Percentiles rank a stretch among this genome's conserved stretches.
Conservation (phyloP, 2,797 vertebrate species). For the Rhinella marina region DNA sequence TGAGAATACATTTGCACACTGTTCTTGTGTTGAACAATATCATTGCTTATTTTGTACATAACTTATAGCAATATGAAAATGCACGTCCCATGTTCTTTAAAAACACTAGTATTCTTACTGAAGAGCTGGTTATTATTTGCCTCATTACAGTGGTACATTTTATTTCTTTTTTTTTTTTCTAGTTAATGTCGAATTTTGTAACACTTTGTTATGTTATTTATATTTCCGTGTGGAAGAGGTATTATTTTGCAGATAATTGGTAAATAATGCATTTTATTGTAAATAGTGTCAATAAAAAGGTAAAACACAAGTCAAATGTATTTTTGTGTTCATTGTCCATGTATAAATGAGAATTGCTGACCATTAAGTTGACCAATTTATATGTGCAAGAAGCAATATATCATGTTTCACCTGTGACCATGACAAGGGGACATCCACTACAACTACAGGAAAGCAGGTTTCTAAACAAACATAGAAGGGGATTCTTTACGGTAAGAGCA, state of each 20-base stretch:
- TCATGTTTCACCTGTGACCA: too few species aligned
- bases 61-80: conserved; percentile 32
- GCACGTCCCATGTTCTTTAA: conserved; percentile 28
- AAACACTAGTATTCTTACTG: background rate
- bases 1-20: conserved; percentile 16
- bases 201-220: conserved; percentile 26
- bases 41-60: conserved; percentile 43
- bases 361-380: too few species aligned
- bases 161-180: background rate
- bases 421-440: too few species aligned
- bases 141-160: conserved; percentile 17
- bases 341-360: too few species aligned
- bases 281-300: conserved; percentile 38
- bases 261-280: conserved; percentile 33
- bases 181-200: background rate
- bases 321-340: background rate
- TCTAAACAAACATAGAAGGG: too few species aligned
- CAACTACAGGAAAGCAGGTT: too few species aligned
- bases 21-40: background rate
- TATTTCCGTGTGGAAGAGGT: conserved; percentile 16
- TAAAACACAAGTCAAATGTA: background rate
- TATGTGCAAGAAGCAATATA: too few species aligned
- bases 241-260: conserved; percentile 6
- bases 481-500: too few species aligned
- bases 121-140: conserved; percentile 10